Evolutionary conservation across 1,140 invertebrate genomes (phyloP), one percentile per base, ranked within the genome.

Genomic region (Platorchestia sp.): DNA sequence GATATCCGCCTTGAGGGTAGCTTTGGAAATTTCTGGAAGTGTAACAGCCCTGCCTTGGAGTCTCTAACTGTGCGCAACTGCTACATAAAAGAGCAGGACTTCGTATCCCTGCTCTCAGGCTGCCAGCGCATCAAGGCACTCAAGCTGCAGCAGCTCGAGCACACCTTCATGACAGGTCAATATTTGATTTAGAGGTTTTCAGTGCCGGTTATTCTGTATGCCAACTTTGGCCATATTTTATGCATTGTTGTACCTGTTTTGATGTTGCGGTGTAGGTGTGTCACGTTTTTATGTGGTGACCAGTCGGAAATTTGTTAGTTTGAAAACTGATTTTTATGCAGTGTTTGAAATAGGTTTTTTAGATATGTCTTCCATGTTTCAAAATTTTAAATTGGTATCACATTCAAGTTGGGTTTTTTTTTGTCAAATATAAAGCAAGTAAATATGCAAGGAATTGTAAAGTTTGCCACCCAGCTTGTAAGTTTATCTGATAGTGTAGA

Each of bases 111-210:
- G 91, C 44, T 93, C 44, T 93, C 91, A 0, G 44, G 91, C 45
- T 93, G 45, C 36, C 5, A 36, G 45, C 43, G 47, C 45, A 45
- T 93, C 10, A 93, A 93, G 45, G 40, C 91, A 19, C 91, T 93
- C 45, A 93, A 93, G 44, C 91, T 93, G 10, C 91, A 93, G 45
- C 44, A 93, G 36, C 91, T 93, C 10, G 91, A 93, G 44, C 91
- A 93, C 45, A 93, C 91, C 3, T 93, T 93, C 45, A 93, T 93
- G 91, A 47, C 91, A 6, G 91, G 91, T 93, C 3, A 93, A 44
- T 14, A 3, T 16, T 89, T 5, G 27, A 27, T 1, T 75, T 10
- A 22, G 59, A 75, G 59, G 59, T 36, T 27, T 36, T 75, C 36
- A 22, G 59, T 36, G 3, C 14, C 10, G 7, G 14, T 36, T 75